Percentiles rank a stretch among this genome's conserved stretches.
phyloP scores from a whole-genome alignment of 2,888 invertebrate species.

The Baccha elongata region DNA sequence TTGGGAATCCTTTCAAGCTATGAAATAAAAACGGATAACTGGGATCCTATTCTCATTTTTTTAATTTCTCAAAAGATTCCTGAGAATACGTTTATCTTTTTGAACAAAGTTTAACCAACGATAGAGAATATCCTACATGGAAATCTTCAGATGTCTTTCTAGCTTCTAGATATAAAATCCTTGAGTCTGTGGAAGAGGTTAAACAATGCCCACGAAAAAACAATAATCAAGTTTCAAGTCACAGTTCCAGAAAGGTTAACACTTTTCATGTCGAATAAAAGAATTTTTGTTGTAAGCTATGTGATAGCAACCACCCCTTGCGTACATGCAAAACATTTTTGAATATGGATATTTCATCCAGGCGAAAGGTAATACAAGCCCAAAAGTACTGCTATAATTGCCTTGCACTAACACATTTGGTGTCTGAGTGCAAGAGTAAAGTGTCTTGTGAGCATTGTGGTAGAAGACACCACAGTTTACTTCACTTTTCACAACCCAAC shows the following conservation, averaged over 20 bases:
- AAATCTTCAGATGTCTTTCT: slow-evolving; percentile 4
- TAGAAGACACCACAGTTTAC: slow-evolving; percentile 18
- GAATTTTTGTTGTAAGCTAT: slow-evolving; percentile 12
- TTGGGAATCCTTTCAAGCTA: neutral
- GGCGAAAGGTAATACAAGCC: slow-evolving; percentile 5
- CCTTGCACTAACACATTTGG: slow-evolving; percentile 18
- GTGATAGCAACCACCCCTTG: slow-evolving; percentile 19
- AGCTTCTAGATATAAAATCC: neutral
- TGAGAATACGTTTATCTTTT: neutral
- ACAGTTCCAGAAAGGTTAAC: slow-evolving; percentile 1
- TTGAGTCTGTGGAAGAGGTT: slow-evolving; percentile 25
- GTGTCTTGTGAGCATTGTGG: slow-evolving; percentile 20
- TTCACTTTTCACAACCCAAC: neutral
- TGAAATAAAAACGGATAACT: neutral
- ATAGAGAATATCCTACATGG: slow-evolving; percentile 4
- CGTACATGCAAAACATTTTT: slow-evolving; percentile 22
- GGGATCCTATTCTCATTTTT: slow-evolving; percentile 12
- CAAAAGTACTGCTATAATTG: slow-evolving; percentile 35
- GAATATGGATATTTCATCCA: neutral
- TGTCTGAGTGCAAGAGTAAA: slow-evolving; percentile 33
- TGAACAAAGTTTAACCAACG: neutral
- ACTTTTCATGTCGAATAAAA: slow-evolving; percentile 2
- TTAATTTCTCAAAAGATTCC: neutral
- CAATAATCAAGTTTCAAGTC: neutral
- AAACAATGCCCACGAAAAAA: slow-evolving; percentile 1